Evolutionary conservation across 2,888 invertebrate species (phyloP), one percentile per base, ranked within the genome.

Genomic region (Ariolimax columbianus): DNA sequence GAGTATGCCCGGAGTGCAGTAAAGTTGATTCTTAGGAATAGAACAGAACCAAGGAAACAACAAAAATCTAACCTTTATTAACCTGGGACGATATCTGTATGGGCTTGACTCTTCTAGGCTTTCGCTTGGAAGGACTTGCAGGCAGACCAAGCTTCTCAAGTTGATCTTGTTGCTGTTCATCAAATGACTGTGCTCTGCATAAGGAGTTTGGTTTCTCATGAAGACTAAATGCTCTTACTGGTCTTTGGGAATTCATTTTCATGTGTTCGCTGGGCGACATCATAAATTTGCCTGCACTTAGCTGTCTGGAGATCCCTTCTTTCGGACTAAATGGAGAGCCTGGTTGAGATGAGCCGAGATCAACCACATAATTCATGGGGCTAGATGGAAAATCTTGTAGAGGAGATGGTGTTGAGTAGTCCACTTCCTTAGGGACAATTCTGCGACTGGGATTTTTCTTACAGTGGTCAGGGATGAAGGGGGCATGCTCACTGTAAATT

Each of bases 361-460:
- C 75, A 75, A 47, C n/a, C n/a, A 51, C 38, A 51, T 72, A 72
- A 59, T n/a, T 73, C 36, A 73, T 40, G 26, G 82, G 82, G 43
- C 82, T 82, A 19, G 63, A 82, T 55, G 82, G 82, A 82, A 40
- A 82, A 17, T 82, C 82, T 59, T 82, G 82, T n/a, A 82, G 82
- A 63, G 82, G 82, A 38, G 82, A 82, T 51, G 82, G 82, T 4
- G 73, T 73, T n/a, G 72, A 40, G 66, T 40, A 82, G 19, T 30
- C 59, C 33, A 82, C 82, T 43, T 82, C 82, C 75, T n/a, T 66
- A 3, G 83, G 83, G 9, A 36, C 68, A 51, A 83, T 83, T 83
- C 83, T 40, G 0, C 83, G 70, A n/a, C 47, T 77, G 26, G 83
- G 83, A 51, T 47, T 55, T 66, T 77, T 77, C 19, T 55, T 75